Conservation (phyloP, 2,113 vertebrate genomes). For the Urocitellus parryii region DNA sequence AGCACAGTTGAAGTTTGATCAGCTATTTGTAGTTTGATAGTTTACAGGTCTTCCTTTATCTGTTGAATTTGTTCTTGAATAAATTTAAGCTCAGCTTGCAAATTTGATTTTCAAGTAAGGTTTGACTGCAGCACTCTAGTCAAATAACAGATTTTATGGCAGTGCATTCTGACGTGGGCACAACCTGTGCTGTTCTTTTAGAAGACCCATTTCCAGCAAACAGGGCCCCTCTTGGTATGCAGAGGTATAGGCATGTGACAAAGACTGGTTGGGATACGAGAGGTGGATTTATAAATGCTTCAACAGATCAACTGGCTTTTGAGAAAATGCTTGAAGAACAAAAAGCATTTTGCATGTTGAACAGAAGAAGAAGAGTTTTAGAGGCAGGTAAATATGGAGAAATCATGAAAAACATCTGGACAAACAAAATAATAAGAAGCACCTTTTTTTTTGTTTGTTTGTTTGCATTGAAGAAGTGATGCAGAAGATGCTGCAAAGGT, state of each 20-base stretch:
- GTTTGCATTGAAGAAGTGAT: background rate
- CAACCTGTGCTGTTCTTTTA: background rate
- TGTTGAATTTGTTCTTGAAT: background rate
- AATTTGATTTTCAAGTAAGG: background rate
- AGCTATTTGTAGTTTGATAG: constrained; percentile 38
- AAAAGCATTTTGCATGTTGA: background rate
- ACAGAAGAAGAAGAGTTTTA: background rate
- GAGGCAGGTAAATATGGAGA: background rate
- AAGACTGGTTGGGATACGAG: background rate
- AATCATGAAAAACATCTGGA: background rate
- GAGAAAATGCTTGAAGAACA: constrained; percentile 33
- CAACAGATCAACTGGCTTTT: background rate
- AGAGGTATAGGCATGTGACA: background rate
- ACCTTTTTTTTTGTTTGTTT: too few species aligned
- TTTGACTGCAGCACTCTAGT: background rate
- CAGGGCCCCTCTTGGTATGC: background rate
- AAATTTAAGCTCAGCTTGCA: background rate
- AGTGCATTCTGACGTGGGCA: background rate
- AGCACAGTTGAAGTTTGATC: background rate
- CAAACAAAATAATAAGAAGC: background rate
- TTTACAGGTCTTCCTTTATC: background rate
- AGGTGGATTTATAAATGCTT: background rate
- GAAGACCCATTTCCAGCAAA: background rate
- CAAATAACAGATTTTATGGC: background rate
- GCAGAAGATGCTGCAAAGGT: background rate